Percentiles rank a stretch among this genome's conserved stretches.
Evolutionary conservation across 2,113 vertebrate genomes (phyloP).

Genomic region (Castor canadensis): DNA sequence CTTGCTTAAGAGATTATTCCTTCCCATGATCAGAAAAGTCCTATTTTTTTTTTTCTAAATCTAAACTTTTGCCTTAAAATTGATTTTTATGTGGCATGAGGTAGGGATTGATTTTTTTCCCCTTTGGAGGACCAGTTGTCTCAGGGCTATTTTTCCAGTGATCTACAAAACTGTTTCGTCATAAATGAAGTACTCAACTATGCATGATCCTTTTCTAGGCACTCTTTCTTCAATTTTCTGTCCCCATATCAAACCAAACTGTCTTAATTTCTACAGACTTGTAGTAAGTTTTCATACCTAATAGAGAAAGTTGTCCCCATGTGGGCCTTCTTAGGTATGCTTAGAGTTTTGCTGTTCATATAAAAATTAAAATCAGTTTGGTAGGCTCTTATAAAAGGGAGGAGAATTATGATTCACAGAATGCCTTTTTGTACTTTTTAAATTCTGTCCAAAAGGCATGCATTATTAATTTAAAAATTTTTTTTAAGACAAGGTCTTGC

Average conservation of each 20-base stretch:
- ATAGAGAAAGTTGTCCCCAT: neutral
- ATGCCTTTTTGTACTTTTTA: neutral
- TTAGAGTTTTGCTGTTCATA: neutral
- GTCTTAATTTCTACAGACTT: neutral
- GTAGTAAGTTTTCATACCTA: neutral
- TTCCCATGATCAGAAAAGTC: neutral
- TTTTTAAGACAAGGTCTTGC: neutral
- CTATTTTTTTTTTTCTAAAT: neutral
- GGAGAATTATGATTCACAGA: neutral
- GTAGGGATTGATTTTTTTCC: neutral
- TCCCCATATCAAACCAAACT: neutral
- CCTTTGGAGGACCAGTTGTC: neutral
- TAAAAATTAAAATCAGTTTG: constrained; percentile 24
- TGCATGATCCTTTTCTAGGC: neutral
- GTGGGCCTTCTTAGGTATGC: neutral
- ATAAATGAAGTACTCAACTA: neutral
- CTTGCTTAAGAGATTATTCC: neutral
- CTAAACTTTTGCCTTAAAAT: constrained; percentile 27
- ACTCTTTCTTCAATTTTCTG: constrained; percentile 14
- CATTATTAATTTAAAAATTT: neutral
- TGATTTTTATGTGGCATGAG: neutral
- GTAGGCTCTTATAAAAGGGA: constrained; percentile 11
- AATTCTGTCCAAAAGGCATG: constrained; percentile 29
- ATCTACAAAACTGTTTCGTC: neutral
- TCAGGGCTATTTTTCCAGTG: neutral